Evolutionary conservation across 2,797 vertebrate genomes (phyloP).

Genomic region (Scolopax bukidnonensis): DNA sequence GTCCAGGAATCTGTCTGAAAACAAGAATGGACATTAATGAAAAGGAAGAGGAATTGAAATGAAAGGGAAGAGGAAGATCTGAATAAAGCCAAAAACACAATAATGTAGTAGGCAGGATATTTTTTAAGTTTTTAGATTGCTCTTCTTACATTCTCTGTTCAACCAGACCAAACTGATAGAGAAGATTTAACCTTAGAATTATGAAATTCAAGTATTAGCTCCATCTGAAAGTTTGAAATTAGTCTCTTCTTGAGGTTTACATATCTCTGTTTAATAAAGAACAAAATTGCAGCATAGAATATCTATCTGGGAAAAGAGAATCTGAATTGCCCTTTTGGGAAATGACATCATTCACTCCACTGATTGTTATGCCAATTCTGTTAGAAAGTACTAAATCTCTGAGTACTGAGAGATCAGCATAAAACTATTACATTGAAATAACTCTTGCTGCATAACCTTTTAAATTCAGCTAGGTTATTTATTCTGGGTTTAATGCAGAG

Average conservation of each 20-base stretch:
- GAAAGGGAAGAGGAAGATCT: background rate
- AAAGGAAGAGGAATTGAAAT: background rate
- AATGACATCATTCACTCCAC: background rate
- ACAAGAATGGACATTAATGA: background rate
- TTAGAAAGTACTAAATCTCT: background rate
- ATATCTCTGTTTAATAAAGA: slow-evolving; percentile 35
- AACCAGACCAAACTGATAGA: background rate
- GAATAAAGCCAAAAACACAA: background rate
- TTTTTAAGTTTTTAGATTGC: background rate
- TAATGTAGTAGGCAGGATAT: background rate
- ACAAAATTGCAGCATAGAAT: background rate
- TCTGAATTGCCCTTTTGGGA: slow-evolving; percentile 12
- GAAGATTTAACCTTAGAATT: background rate
- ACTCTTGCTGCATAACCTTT: background rate
- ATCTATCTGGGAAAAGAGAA: slow-evolving; percentile 9
- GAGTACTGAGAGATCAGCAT: background rate
- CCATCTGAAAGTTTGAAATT: slow-evolving; percentile 25
- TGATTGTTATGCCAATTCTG: slow-evolving; percentile 29
- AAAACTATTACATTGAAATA: slow-evolving; percentile 11
- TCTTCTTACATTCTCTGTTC: background rate
- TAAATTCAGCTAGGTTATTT: slow-evolving; percentile 1
- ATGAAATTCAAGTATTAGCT: slow-evolving; percentile 2
- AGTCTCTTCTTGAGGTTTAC: slow-evolving; percentile 19
- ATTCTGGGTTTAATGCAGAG: background rate
- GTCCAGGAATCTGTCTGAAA: background rate